Conservation (phyloP, 2,888 invertebrate genomes). For the Microplitis manilae region DNA sequence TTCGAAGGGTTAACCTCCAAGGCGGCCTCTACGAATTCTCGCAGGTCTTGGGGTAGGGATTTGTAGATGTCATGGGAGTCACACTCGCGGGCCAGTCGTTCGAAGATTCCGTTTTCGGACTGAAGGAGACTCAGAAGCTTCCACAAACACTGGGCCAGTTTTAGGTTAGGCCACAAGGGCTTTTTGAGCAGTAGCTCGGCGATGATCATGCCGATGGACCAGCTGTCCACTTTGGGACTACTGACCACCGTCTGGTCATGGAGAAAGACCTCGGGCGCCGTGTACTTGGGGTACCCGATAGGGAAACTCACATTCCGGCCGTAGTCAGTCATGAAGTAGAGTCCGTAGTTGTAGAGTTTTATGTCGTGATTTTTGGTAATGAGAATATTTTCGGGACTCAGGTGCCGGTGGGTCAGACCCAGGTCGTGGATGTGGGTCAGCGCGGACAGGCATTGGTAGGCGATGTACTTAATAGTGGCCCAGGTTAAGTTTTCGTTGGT, state of each 20-base stretch:
- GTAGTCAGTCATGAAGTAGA: conserved; percentile 90
- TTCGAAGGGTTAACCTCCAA: conserved; percentile 79
- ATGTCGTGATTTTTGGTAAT: conserved; percentile 81
- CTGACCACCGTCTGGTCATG: conserved; percentile 65
- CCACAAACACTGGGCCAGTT: conserved; percentile 82
- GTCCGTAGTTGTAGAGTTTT: conserved; percentile 93
- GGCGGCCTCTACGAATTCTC: conserved; percentile 80
- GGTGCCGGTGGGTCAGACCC: conserved; percentile 84
- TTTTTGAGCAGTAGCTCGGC: conserved; percentile 83
- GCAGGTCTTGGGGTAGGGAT: conserved; percentile 74
- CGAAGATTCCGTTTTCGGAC: conserved; percentile 75
- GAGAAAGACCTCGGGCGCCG: conserved; percentile 86
- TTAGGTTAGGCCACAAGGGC: conserved; percentile 82
- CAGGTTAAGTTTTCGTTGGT: conserved; percentile 72
- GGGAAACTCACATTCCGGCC: conserved; percentile 93
- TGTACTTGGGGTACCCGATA: conserved; percentile 84
- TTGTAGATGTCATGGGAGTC: conserved; percentile 79
- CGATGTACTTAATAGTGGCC: conserved; percentile 77
- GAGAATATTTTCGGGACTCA: conserved; percentile 88
- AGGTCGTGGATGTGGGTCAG: conserved; percentile 82
- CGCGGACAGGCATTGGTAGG: conserved; percentile 82
- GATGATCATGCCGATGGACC: conserved; percentile 94
- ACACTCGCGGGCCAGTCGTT: conserved; percentile 86
- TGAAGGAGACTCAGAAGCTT: conserved; percentile 84
- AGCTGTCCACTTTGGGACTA: conserved; percentile 89